Evolutionary conservation across 1,140 invertebrate species (phyloP).

Genomic region (Brachionus plicatilis): DNA sequence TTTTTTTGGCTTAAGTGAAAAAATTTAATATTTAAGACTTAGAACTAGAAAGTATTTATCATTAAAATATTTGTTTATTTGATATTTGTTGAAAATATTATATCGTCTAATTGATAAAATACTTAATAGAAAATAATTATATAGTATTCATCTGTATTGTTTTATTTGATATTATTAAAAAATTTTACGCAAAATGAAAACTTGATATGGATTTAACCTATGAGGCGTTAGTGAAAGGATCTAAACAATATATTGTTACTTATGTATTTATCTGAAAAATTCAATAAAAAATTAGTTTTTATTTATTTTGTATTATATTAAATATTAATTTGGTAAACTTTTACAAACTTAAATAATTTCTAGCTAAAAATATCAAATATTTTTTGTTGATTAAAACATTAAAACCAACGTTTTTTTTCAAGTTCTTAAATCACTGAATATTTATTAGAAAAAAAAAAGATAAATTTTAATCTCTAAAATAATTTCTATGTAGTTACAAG

Average conservation of each 20-base stretch:
- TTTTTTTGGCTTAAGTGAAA: not conserved
- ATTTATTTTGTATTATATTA: no score
- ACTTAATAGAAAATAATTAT: constrained; percentile 25
- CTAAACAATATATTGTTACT: not conserved
- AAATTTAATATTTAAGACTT: not conserved
- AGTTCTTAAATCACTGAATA: no score
- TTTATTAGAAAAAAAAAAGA: no score
- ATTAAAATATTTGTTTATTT: constrained; percentile 33
- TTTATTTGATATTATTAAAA: not conserved
- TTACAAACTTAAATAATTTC: no score
- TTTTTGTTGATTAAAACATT: no score
- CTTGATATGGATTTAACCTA: not conserved
- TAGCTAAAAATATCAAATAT: no score
- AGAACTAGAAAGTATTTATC: not conserved
- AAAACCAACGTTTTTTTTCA: no score
- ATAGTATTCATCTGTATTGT: not conserved
- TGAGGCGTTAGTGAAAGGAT: not conserved
- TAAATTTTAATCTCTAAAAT: no score
- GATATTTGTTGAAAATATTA: constrained; percentile 24
- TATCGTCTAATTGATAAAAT: constrained; percentile 24
- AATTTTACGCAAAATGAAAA: not conserved
- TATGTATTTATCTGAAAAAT: not conserved
- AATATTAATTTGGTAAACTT: no score
- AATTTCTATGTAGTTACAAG: no score
- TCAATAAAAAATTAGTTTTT: not conserved